Percentiles rank a stretch among this genome's conserved stretches.
Conservation (phyloP, 2,888 invertebrate genomes). For the Heliconius sara region DNA sequence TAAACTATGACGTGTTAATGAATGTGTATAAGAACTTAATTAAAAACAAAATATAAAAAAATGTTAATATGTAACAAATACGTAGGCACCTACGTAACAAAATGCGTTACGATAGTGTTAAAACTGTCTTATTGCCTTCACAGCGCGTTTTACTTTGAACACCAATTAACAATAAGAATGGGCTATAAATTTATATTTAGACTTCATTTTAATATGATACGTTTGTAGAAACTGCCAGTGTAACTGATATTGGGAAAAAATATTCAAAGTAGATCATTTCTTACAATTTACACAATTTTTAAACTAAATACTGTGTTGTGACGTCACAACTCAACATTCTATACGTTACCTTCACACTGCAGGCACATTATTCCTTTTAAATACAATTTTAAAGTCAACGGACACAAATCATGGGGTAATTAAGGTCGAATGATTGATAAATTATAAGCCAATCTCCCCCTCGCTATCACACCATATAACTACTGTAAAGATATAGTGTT, state of each 20-base stretch:
- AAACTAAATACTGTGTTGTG: not conserved
- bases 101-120: slow-evolving; percentile 5
- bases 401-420: slow-evolving; percentile 45
- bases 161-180: slow-evolving; percentile 82
- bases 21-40: slow-evolving; percentile 5
- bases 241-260: not conserved
- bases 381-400: slow-evolving; percentile 43
- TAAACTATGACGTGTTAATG: not conserved
- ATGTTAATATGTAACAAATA: not conserved
- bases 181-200: slow-evolving; percentile 75
- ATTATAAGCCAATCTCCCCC: slow-evolving; percentile 43
- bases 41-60: slow-evolving; percentile 5
- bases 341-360: not conserved
- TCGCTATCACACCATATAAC: slow-evolving; percentile 43
- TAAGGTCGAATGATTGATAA: slow-evolving; percentile 46
- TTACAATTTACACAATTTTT: not conserved
- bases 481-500: slow-evolving; percentile 21
- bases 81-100: not conserved
- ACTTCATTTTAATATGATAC: slow-evolving; percentile 68
- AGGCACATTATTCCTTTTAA: slow-evolving; percentile 16
- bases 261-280: not conserved
- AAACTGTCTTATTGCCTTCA: slow-evolving; percentile 63
- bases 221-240: not conserved
- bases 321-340: not conserved
- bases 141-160: slow-evolving; percentile 81